Conservation (phyloP, 2,888 invertebrate genomes). For the Habroteleia sp. region DNA sequence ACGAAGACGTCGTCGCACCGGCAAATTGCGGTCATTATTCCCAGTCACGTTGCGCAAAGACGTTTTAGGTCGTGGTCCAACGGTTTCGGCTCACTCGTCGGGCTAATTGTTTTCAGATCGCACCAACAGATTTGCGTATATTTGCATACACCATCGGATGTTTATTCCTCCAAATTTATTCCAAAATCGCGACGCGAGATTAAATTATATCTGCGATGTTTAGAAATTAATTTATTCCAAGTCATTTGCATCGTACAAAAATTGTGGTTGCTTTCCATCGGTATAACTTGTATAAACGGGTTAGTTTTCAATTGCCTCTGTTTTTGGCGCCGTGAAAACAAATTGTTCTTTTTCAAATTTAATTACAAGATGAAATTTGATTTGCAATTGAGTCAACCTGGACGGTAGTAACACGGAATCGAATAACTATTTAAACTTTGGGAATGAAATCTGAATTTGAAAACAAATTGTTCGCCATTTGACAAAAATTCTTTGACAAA, state of each 20-base stretch:
- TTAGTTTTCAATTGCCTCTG: no score
- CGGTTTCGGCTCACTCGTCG: slow-evolving; percentile 29
- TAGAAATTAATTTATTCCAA: slow-evolving; percentile 26
- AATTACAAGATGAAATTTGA: no score
- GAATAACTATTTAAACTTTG: no score
- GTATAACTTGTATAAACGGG: no score
- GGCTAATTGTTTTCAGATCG: slow-evolving; percentile 33
- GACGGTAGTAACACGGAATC: no score
- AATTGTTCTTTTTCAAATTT: no score
- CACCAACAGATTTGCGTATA: slow-evolving; percentile 38
- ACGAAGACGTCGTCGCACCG: slow-evolving; percentile 31
- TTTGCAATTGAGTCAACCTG: no score
- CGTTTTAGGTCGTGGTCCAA: slow-evolving; percentile 19
- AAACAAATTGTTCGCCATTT: no score
- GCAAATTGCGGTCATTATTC: slow-evolving; percentile 27
- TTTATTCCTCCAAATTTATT: slow-evolving; percentile 40
- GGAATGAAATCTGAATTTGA: no score
- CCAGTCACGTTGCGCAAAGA: slow-evolving; percentile 34
- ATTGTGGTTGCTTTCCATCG: not conserved
- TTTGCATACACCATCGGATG: slow-evolving; percentile 38
- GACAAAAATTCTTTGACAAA: no score
- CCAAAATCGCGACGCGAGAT: slow-evolving; percentile 13
- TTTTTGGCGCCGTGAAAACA: no score
- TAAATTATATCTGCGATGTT: slow-evolving; percentile 23
- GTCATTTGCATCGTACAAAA: not conserved